These are phyloP conservation scores for Drosophila mettleri DNA, from an alignment of 2,888 invertebrate genomes.

Conservation along the genomic window DNA sequence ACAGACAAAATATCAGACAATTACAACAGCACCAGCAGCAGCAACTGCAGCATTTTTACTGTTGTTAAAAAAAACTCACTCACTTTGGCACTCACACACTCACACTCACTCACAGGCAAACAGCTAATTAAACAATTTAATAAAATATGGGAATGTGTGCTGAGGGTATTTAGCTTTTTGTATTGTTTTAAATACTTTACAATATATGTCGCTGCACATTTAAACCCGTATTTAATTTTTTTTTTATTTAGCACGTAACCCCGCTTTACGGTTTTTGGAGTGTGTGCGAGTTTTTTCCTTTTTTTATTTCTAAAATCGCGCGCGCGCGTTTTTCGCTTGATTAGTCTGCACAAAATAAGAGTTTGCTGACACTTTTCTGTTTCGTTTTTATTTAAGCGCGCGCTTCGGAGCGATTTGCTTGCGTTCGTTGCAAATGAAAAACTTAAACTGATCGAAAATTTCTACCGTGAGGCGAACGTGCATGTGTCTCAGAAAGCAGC, in stretches of 20 bases:
- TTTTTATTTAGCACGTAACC: conserved; percentile 44
- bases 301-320: conserved; percentile 24
- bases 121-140: conserved; percentile 53
- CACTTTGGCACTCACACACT: conserved; percentile 24
- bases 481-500: conserved; percentile 76
- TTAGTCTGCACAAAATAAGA: conserved; percentile 34
- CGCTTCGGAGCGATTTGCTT: conserved; percentile 67
- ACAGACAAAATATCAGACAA: conserved; percentile 47
- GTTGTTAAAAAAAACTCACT: conserved; percentile 52
- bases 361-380: conserved; percentile 39
- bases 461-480: conserved; percentile 76
- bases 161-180: conserved; percentile 41
- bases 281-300: conserved; percentile 12
- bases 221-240: conserved; percentile 54
- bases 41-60: conserved; percentile 26
- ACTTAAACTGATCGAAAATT: conserved; percentile 85
- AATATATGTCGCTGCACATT: conserved; percentile 62
- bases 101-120: conserved; percentile 13
- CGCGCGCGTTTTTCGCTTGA: conserved; percentile 56
- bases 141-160: conserved; percentile 48
- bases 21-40: conserved; percentile 30
- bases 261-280: conserved; percentile 13
- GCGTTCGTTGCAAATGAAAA: conserved; percentile 84
- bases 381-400: conserved; percentile 57
- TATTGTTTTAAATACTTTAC: conserved; percentile 55